Evolutionary conservation across 2,113 vertebrate genomes (phyloP).

Genomic region (Microtus oregoni): DNA sequence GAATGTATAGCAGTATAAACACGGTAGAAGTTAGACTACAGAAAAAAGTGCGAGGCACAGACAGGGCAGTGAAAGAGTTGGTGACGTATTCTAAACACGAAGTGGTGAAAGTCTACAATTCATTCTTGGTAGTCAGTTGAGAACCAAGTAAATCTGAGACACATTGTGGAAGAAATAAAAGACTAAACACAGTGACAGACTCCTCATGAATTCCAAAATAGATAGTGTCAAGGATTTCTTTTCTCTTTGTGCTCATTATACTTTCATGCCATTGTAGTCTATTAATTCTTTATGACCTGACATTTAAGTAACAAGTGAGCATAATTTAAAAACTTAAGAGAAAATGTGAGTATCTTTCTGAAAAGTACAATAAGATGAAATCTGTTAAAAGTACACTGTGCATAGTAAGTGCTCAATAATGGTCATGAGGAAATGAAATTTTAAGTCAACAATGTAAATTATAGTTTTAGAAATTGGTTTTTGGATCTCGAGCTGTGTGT

Average conservation of each 20-base stretch:
- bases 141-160: not conserved
- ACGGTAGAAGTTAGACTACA: not conserved
- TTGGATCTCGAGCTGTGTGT: not conserved
- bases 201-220: conserved; percentile 32
- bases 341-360: conserved; percentile 41
- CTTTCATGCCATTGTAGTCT: conserved; percentile 31
- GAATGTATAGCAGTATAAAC: no score
- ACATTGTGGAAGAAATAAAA: not conserved
- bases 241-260: conserved; percentile 43
- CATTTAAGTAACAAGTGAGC: conserved; percentile 58
- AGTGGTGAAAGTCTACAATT: not conserved
- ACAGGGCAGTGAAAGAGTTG: not conserved
- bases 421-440: conserved; percentile 29
- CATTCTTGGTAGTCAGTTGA: not conserved
- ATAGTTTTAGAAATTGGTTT: not conserved
- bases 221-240: conserved; percentile 48
- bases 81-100: not conserved
- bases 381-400: not conserved
- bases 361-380: conserved; percentile 32
- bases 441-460: conserved; percentile 48
- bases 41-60: not conserved
- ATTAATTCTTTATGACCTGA: conserved; percentile 67
- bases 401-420: conserved; percentile 58
- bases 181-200: conserved; percentile 6
- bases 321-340: conserved; percentile 50